A percentile compares a stretch with the other conserved stretches of the same genome.
These are phyloP conservation scores for Oxyscelio sp. DNA, from an alignment of 2,888 invertebrate species.

Conservation along the genomic window DNA sequence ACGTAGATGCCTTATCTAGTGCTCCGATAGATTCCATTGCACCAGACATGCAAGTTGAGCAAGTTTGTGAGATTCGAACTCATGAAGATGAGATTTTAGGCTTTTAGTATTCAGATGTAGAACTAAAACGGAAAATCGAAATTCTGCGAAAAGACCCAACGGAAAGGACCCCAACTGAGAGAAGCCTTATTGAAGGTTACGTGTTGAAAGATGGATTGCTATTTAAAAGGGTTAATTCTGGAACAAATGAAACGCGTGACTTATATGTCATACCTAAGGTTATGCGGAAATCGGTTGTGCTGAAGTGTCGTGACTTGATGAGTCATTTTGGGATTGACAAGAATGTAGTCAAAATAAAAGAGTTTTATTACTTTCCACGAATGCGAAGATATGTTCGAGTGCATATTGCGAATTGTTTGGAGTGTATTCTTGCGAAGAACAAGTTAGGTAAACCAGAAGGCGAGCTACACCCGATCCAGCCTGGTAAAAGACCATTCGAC, in stretches of 20 bases:
- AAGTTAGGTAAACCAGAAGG: neutral
- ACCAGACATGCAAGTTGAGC: neutral
- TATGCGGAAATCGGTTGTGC: neutral
- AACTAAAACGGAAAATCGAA: neutral
- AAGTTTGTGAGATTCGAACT: neutral
- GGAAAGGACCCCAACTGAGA: no score
- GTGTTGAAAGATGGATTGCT: neutral
- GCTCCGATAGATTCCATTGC: neutral
- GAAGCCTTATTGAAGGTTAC: no score
- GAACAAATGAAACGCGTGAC: neutral
- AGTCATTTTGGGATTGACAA: neutral
- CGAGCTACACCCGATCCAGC: neutral
- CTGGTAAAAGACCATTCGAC: neutral
- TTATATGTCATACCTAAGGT: neutral
- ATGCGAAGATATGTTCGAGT: neutral
- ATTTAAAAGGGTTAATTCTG: neutral
- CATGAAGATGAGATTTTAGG: neutral
- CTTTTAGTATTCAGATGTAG: no score
- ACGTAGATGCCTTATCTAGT: constrained; percentile 33
- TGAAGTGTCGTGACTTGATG: neutral
- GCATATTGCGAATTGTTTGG: constrained; percentile 1
- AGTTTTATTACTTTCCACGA: constrained; percentile 3
- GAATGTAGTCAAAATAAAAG: neutral
- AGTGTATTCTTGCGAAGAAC: neutral
- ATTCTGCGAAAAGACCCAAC: neutral